phyloP scores from a whole-genome alignment of 2,113 vertebrate genomes.

The Aphyosemion australe region DNA sequence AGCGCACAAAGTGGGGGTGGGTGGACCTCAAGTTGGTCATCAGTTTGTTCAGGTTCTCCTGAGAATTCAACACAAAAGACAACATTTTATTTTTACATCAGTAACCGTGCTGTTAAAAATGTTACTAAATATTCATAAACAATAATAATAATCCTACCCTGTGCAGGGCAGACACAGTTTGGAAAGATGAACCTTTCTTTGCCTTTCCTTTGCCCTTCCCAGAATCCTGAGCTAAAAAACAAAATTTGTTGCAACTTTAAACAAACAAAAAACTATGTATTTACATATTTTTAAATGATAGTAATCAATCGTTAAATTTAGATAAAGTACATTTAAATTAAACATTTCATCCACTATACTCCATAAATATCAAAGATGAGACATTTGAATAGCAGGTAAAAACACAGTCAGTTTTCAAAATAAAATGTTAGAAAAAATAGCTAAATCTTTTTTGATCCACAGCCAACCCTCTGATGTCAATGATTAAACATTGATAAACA shows the following conservation, averaged over 20 bases:
- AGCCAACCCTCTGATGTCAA: neutral
- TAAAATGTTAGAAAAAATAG: too few species aligned
- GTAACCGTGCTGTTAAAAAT: neutral
- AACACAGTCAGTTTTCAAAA: too few species aligned
- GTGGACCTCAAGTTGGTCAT: constrained; percentile 93
- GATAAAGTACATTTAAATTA: too few species aligned
- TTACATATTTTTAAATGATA: neutral
- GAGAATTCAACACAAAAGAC: neutral
- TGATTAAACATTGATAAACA: too few species aligned
- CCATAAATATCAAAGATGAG: too few species aligned
- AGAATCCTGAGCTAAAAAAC: constrained; percentile 27
- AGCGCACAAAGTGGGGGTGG: constrained; percentile 93
- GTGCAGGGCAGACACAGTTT: constrained; percentile 90
- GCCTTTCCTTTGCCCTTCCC: constrained; percentile 69
- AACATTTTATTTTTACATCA: too few species aligned
- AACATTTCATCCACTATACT: too few species aligned
- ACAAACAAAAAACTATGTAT: neutral
- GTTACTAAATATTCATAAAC: neutral
- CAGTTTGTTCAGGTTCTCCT: constrained; percentile 95
- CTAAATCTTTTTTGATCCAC: neutral
- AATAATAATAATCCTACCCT: constrained; percentile 73
- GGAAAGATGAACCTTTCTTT: constrained; percentile 93
- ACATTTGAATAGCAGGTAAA: too few species aligned
- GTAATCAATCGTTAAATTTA: too few species aligned
- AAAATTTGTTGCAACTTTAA: neutral